Evolutionary conservation across 2,888 invertebrate genomes (phyloP).

Genomic region (Apotomis turbidana): DNA sequence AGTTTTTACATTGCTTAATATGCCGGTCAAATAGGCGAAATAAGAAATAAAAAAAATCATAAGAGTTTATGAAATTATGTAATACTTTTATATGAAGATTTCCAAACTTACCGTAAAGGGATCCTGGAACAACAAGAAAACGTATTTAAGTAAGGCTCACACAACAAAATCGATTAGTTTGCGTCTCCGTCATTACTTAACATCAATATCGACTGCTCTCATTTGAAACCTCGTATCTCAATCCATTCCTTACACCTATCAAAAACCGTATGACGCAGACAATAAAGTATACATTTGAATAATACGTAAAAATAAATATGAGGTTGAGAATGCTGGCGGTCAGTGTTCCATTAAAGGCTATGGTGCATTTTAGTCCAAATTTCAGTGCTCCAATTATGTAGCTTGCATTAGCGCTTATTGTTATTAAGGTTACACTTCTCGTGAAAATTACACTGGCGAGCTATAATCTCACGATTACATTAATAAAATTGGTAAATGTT

Average conservation of each 20-base stretch:
- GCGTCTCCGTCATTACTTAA: constrained; percentile 35
- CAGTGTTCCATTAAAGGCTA: constrained; percentile 35
- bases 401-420: constrained; percentile 40
- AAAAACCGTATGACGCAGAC: not conserved
- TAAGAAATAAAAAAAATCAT: too few relatives aligned
- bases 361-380: constrained; percentile 37
- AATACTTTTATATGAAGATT: not conserved
- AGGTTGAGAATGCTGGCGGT: constrained; percentile 8
- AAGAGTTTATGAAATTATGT: too few relatives aligned
- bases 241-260: not conserved
- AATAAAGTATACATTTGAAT: constrained; percentile 11
- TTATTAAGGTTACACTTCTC: constrained; percentile 41
- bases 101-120: constrained; percentile 83
- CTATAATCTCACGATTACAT: constrained; percentile 31
- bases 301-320: constrained; percentile 1
- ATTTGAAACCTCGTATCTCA: constrained; percentile 6
- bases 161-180: constrained; percentile 42
- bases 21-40: too few relatives aligned
- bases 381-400: constrained; percentile 42
- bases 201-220: constrained; percentile 25
- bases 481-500: constrained; percentile 35
- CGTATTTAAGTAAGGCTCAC: constrained; percentile 39
- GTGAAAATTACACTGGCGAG: constrained; percentile 35
- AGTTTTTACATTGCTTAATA: too few relatives aligned
- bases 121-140: constrained; percentile 84